Base-by-base conservation (phyloP, 2,888 invertebrate genomes). In the Caenorhabditis sulstoni region DNA sequence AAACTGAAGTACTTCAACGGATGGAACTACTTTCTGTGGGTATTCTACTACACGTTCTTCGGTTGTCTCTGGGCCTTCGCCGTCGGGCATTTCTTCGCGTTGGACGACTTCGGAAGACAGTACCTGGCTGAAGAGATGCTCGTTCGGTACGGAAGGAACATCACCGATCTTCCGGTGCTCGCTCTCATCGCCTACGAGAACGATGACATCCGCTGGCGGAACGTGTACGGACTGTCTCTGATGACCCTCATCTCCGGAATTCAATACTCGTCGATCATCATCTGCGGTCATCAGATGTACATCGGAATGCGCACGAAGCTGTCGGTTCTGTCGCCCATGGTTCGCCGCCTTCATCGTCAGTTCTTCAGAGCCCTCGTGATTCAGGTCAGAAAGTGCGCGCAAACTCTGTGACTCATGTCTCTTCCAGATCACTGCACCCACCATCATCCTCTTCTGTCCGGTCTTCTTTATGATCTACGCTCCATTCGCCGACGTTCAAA, bases 381-480 rank as follows among this genome's bases (percentile, higher is more conserved):
- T 53, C 53, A 70, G 53, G 61, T 53, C 29, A 29, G 29, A 29
- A 29, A 29, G 29, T 5, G 29, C 3, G 29, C 7, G 29, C n/a
- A n/a, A n/a, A n/a, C 12, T 22, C 41, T 8, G 2, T 41, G 41
- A 49, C 58, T 16, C 23, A 23, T 14, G 11, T 41, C 44, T 20
- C 12, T 64, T 64, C 41, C 62, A 74, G 66, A 61, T 66, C 52
- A 52, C 23, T 37, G 59, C 74, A 9, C 74, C 74, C 16, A 74
- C 74, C 11, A 59, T 65, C 37, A 53, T 74, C 53, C 59, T 74
- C 37, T 74, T 74, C 53, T 59, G 52, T 35, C 74, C 74, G 0
- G 66, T 59, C 22, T 66, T 59, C 52, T 66, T 64, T 39, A 74
- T 74, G 52, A 58, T 74, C 35, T 66, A 59, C n/a, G 53, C 53